Base-by-base conservation (phyloP, 1,140 invertebrate genomes). In the Polyergus mexicanus region DNA sequence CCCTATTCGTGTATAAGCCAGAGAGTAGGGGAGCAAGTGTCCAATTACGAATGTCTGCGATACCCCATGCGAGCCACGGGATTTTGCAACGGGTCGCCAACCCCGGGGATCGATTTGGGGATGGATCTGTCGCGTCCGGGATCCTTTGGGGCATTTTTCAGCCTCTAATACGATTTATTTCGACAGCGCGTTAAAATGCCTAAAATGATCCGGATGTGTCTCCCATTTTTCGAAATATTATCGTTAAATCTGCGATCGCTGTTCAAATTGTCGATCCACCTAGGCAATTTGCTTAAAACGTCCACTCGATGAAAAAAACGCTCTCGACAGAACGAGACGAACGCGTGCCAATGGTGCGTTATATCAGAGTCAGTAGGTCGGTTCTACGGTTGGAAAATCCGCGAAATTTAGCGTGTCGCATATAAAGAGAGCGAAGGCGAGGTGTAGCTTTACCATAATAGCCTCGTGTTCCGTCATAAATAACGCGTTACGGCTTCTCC, bases 1-100 rank as follows among this genome's bases (percentile, higher is more conserved):
- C 56, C 62, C 58, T 74, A 74, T 71, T 85, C 71, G 41, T 19
- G 3, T 47, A 76, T 85, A 62, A 76, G 81, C 35, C 62, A 3
- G 19, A 68, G 87, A 88, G 19, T 28, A 77, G 56, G 86, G 86
- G 74, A 85, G 71, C 83, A 72, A 84, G 62, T 60, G 83, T 88
- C 84, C 86, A 89, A 89, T 86, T 89, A 88, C 83, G 86, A 58
- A 77, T 85, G 72, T 87, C 74, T 85, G n/a, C 81, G 66, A 65
- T 71, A 88, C 72, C 41, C 77, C 56, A 88, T 80, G 51, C 83
- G 75, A 88, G 68, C 71, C 62, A 68, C 68, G 54, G 58, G 60
- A 38, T 56, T 72, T 78, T 69, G 76, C 69, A 69, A 35, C 32
- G 54, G 35, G n/a, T 84, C 54, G 47, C 35, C 19, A 54, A 65